Conservation (phyloP, 2,797 vertebrate genomes). For the Chelonia mydas region DNA sequence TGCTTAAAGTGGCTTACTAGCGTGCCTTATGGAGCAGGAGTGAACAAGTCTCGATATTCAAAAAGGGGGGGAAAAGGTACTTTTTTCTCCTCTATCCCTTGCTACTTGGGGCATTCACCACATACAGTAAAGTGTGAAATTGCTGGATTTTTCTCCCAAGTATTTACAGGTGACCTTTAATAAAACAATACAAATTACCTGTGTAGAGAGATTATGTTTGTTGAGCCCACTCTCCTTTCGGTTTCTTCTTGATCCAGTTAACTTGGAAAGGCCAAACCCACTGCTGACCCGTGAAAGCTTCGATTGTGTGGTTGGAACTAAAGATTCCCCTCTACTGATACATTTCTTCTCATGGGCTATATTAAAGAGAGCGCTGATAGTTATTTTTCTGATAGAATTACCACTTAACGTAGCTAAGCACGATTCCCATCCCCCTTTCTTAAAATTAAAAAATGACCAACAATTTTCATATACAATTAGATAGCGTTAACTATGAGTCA, state of each 20-base stretch:
- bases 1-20: not conserved
- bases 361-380: not conserved
- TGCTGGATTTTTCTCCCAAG: not conserved
- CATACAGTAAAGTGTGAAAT: not conserved
- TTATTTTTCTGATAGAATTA: not conserved
- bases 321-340: constrained; percentile 93
- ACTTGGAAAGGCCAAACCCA: constrained; percentile 95
- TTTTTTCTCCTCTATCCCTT: not conserved
- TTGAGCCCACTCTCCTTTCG: constrained; percentile 94
- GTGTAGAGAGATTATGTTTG: constrained; percentile 94
- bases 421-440: not conserved
- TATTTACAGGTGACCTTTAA: not conserved
- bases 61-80: not conserved
- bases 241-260: constrained; percentile 94
- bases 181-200: constrained; percentile 81
- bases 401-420: not conserved
- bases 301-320: constrained; percentile 91
- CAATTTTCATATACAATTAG: not conserved
- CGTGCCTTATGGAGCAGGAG: not conserved
- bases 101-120: not conserved
- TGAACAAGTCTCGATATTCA: not conserved
- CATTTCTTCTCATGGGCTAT: constrained; percentile 96
- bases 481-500: not conserved
- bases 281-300: constrained; percentile 98
- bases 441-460: not conserved